Base-by-base conservation (phyloP, 2,797 vertebrate genomes). In the Rhinichthys osculus region DNA sequence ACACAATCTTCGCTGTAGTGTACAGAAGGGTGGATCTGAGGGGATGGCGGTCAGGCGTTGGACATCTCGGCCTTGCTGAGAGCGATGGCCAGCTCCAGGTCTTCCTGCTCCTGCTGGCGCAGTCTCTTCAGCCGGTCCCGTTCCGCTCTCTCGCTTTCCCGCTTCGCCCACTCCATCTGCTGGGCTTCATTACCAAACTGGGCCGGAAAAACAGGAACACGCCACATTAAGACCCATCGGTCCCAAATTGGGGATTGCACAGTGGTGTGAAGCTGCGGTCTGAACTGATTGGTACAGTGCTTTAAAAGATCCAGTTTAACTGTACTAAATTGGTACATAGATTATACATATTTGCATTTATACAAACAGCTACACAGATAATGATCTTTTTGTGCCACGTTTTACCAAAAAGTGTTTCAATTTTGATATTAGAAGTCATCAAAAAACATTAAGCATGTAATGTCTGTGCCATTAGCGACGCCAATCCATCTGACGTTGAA, bases 31-130 rank as follows among this genome's bases (percentile, higher is more conserved):
- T 88, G 33, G 81, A 78, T 82, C 67, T 64, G 79, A 85, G 74
- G 76, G 44, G 42, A 21, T 19, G 74, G 54, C 1, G 59, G 84
- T 97, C 96, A 98, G 80, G 97, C 95, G 19, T 95, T 95, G 13
- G 97, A 97, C 98, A 99, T 99, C 94, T 99, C 98, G 0, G 98
- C 98, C 94, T 98, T 99, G 95, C 98, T 99, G 91, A 99, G 97
- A 0, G 98, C 98, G 67, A 99, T 99, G 91, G 98, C 98, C 90
- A 99, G 89, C 92, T 99, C 98, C 84, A 99, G 95, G 91, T 99
- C 98, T 83, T 99, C 98, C 92, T 99, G 98, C 33, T 99, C 98
- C 92, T 99, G 98, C 85, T 96, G 96, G 57, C 97, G 91, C 70
- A 99, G 94, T 10, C 98, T 94, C n/a, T 98, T 98, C 91, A 99